Base-by-base conservation (phyloP, 2,888 invertebrate species). In the Branchipolynoe longqiensis region DNA sequence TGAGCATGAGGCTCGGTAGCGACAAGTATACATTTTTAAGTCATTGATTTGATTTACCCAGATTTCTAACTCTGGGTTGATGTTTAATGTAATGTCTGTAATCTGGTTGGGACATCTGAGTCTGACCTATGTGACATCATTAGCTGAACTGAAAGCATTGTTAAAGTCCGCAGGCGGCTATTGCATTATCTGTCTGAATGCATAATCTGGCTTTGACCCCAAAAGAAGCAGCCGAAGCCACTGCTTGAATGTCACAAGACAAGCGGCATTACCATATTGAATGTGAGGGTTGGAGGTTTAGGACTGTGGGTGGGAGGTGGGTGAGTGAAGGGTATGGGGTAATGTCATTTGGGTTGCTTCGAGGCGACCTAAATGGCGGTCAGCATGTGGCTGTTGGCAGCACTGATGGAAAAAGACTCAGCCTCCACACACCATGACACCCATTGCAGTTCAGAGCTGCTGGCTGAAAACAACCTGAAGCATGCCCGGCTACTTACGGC, bases 381-480 rank as follows among this genome's bases (percentile, higher is more conserved):
- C 33, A 69, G 38, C 38, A 69, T 8, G 38, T 25, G n/a, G 58
- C 58, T 58, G 36, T 33, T 38, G 38, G 33, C 69, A 2, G 33
- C 2, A 14, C 8, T 8, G 48, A 48, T 48, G 48, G 48, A 48
- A 48, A 18, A 48, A 48, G 18, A 8, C 18, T 12, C 18, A 18
- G 48, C 48, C 8, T 48, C 8, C 48, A 48, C 48, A 18, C 48
- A 48, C 18, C 8, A 18, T 8, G 48, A 8, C 18, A 18, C 8
- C 48, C 18, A 12, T 8, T 18, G 8, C 48, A n/a, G n/a, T n/a
- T n/a, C n/a, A n/a, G n/a, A n/a, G 8, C 62, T 62, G 6, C 22
- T 14, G 48, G 78, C 48, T 36, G 28, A 78, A 78, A 48, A 78
- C 48, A 78, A 78, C 78, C 48, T 25, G 54, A 78, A 78, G 3